Percentiles rank a stretch among this genome's conserved stretches.
phyloP scores from a whole-genome alignment of 2,888 invertebrate species.

The Autographa gamma region DNA sequence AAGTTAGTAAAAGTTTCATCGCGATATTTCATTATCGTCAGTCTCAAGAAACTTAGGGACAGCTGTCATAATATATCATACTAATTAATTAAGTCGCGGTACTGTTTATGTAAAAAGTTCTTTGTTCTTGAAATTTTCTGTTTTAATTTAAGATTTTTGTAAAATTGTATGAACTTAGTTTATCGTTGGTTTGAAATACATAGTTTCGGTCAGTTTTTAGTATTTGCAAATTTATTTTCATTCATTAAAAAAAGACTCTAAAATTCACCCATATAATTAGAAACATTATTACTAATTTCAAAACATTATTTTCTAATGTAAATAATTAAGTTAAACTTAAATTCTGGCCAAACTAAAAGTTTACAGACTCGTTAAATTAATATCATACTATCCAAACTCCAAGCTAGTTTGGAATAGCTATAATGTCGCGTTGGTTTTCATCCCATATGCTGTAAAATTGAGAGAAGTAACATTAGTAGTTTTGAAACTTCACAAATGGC shows the following conservation, averaged over 20 bases:
- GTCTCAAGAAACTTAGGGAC: not conserved
- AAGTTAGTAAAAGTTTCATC: not conserved
- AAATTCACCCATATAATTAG: too few species aligned
- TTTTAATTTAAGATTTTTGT: not conserved
- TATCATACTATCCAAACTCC: not conserved
- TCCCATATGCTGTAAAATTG: not conserved
- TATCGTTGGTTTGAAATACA: not conserved
- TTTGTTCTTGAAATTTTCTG: not conserved
- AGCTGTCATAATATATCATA: not conserved
- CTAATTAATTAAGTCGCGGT: not conserved
- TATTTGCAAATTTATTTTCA: too few species aligned
- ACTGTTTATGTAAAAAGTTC: slow-evolving; percentile 4
- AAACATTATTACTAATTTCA: not conserved
- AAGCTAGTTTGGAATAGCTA: not conserved
- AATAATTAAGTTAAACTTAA: not conserved
- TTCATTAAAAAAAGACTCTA: too few species aligned
- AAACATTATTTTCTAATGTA: not conserved
- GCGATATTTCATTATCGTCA: slow-evolving; percentile 1
- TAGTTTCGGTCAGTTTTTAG: not conserved
- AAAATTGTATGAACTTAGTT: not conserved
- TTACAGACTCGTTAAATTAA: not conserved
- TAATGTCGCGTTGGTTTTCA: not conserved
- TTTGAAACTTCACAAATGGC: not conserved
- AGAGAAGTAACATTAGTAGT: not conserved
- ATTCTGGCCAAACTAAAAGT: not conserved